phyloP scores from a whole-genome alignment of 1,140 invertebrate species.

The Brachionus rotundiformis region DNA sequence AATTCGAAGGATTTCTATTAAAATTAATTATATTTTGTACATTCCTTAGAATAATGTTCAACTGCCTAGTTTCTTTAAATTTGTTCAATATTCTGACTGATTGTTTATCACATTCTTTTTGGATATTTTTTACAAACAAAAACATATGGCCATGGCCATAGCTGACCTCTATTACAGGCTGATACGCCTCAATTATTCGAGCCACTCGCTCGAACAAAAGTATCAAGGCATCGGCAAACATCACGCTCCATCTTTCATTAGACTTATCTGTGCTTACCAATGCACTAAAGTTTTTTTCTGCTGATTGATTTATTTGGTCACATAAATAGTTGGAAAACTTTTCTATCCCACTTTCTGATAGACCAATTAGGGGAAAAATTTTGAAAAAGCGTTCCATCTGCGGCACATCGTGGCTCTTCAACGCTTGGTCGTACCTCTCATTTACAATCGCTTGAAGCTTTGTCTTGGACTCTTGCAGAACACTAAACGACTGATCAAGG shows the following conservation, averaged over 20 bases:
- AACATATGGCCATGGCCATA: slow-evolving; percentile 81
- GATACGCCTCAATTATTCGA: slow-evolving; percentile 81
- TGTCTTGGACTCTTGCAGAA: slow-evolving; percentile 80
- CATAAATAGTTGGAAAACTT: slow-evolving; percentile 89
- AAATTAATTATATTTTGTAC: slow-evolving; percentile 65
- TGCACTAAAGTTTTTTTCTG: slow-evolving; percentile 72
- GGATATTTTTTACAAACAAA: slow-evolving; percentile 73
- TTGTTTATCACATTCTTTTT: slow-evolving; percentile 83
- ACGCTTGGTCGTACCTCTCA: slow-evolving; percentile 85
- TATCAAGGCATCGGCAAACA: slow-evolving; percentile 62
- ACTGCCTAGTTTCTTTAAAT: slow-evolving; percentile 75
- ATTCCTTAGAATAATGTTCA: slow-evolving; percentile 71
- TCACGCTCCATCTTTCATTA: slow-evolving; percentile 55
- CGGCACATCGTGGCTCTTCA: slow-evolving; percentile 79
- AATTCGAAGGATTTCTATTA: slow-evolving; percentile 60
- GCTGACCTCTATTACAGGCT: slow-evolving; percentile 87
- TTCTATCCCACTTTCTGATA: slow-evolving; percentile 84
- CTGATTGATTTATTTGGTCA: slow-evolving; percentile 68
- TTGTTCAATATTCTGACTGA: slow-evolving; percentile 71
- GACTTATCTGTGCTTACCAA: slow-evolving; percentile 58
- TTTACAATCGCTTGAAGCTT: slow-evolving; percentile 75
- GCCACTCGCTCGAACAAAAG: slow-evolving; percentile 82
- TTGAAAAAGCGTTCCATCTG: slow-evolving; percentile 95
- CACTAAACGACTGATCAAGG: slow-evolving; percentile 74
- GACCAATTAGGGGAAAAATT: slow-evolving; percentile 89